These are phyloP conservation scores for Pipistrellus pygmaeus DNA, from an alignment of 2,797 vertebrate species.

Conservation along the genomic window DNA sequence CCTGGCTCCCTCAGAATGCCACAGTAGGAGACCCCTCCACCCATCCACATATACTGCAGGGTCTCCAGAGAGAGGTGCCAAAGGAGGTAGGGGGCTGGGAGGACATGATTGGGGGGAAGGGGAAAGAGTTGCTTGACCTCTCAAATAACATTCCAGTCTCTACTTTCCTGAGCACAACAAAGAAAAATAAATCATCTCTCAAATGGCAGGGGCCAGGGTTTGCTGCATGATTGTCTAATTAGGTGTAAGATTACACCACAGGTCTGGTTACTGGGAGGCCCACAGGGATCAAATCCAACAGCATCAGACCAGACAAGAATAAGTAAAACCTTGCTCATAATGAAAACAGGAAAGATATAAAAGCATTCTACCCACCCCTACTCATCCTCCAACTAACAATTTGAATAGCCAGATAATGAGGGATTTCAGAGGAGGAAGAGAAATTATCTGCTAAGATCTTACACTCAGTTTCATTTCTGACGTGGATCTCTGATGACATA, in stretches of 20 bases:
- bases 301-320: constrained; percentile 84
- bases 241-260: constrained; percentile 84
- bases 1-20: neutral
- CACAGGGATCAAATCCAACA: constrained; percentile 81
- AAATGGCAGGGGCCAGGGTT: constrained; percentile 76
- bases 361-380: neutral
- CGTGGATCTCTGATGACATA: constrained; percentile 62
- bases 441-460: constrained; percentile 46
- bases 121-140: constrained; percentile 58
- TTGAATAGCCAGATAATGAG: constrained; percentile 55
- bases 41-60: neutral
- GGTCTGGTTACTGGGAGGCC: constrained; percentile 81
- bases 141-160: constrained; percentile 78
- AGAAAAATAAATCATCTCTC: constrained; percentile 88
- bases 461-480: constrained; percentile 62
- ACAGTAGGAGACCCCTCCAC: neutral
- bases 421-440: constrained; percentile 45
- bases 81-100: neutral
- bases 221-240: constrained; percentile 81
- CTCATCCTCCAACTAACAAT: constrained; percentile 13
- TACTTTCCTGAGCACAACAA: constrained; percentile 84
- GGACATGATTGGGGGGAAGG: neutral
- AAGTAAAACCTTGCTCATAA: constrained; percentile 53
- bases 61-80: neutral
- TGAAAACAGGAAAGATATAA: constrained; percentile 30